Evolutionary conservation across 2,888 invertebrate species (phyloP).

Genomic region (Macaria liturata): DNA sequence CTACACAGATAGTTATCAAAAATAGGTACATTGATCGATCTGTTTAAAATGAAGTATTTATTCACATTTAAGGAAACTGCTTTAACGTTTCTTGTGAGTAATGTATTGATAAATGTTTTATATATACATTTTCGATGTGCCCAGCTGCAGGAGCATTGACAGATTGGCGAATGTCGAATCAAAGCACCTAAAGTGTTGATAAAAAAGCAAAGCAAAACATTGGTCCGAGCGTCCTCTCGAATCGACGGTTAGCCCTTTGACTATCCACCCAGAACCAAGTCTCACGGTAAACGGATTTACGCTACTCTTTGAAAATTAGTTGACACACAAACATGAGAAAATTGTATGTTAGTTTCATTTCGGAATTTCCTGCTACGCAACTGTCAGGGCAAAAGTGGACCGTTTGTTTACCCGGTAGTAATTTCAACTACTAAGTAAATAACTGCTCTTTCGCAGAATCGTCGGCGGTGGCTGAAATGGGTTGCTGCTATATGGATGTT

Average conservation of each 20-base stretch:
- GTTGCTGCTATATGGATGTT: no score
- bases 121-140: not conserved
- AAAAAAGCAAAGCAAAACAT: not conserved
- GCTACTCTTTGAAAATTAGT: slow-evolving; percentile 12
- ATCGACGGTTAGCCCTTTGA: slow-evolving; percentile 7
- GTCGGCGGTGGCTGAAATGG: no score
- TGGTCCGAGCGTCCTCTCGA: not conserved
- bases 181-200: slow-evolving; percentile 2
- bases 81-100: no score
- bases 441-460: no score
- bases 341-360: not conserved
- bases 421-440: no score
- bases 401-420: no score
- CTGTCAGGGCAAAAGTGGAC: no score
- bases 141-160: not conserved
- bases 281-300: not conserved
- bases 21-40: no score
- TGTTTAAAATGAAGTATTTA: no score
- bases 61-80: no score
- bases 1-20: no score
- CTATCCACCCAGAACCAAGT: not conserved
- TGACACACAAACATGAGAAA: slow-evolving; percentile 4
- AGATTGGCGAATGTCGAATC: not conserved
- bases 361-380: not conserved
- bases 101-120: no score